These are phyloP conservation scores for Herpetotheres cachinnans DNA, from an alignment of 2,113 vertebrate genomes.

Conservation along the genomic window DNA sequence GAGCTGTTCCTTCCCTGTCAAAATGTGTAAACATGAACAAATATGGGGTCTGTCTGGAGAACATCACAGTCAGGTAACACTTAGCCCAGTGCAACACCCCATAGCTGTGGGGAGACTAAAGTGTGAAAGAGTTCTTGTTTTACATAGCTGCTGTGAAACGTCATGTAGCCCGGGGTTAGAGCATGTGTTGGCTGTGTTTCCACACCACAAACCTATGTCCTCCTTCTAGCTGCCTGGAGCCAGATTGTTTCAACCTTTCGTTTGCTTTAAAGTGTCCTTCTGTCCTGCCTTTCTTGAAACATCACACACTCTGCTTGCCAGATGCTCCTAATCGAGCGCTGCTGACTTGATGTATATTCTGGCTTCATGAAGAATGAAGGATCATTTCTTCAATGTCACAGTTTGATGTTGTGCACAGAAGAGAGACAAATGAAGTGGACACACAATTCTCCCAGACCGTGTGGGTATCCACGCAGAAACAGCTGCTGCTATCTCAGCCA, in stretches of 20 bases:
- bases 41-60: slow-evolving; percentile 39
- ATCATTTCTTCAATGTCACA: not conserved
- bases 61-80: slow-evolving; percentile 55
- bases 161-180: not conserved
- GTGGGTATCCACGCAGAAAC: not conserved
- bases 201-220: not conserved
- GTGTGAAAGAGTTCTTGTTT: not conserved
- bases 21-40: slow-evolving; percentile 58
- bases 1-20: slow-evolving; percentile 41
- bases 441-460: not conserved
- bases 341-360: not conserved
- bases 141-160: not conserved
- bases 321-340: not conserved
- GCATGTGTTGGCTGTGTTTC: not conserved
- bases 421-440: not conserved
- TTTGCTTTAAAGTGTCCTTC: not conserved
- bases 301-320: not conserved
- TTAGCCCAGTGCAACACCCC: not conserved
- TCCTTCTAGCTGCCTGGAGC: not conserved
- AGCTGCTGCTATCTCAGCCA: not conserved
- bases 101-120: not conserved
- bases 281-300: not conserved
- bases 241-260: not conserved
- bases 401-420: not conserved
- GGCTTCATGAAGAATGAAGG: not conserved